Percentiles rank a stretch among this genome's conserved stretches.
phyloP scores from a whole-genome alignment of 2,888 invertebrate species.

The Thalpophila matura region DNA sequence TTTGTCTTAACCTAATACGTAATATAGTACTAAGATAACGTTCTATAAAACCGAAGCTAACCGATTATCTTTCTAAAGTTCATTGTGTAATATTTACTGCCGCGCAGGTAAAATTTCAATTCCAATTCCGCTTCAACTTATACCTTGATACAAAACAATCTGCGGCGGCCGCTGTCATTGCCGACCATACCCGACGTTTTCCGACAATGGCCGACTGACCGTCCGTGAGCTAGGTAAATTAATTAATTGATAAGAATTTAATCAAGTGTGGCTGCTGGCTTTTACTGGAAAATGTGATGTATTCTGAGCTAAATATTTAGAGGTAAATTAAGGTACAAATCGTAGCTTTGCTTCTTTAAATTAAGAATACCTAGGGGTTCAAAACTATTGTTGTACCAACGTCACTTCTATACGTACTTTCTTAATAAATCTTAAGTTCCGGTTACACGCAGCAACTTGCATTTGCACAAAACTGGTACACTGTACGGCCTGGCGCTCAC shows the following conservation, averaged over 20 bases:
- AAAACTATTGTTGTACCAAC: too few species aligned
- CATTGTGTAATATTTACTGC: too few species aligned
- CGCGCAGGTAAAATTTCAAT: background rate
- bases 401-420: too few species aligned
- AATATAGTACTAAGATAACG: too few species aligned
- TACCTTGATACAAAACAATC: constrained; percentile 2
- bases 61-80: too few species aligned
- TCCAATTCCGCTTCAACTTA: constrained; percentile 4
- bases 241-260: constrained; percentile 62
- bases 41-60: too few species aligned
- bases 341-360: background rate
- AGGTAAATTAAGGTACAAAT: background rate
- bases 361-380: too few species aligned
- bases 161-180: constrained; percentile 40
- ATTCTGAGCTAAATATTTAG: background rate
- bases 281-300: constrained; percentile 9
- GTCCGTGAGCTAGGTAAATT: constrained; percentile 57
- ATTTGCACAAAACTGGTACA: too few species aligned
- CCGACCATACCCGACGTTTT: constrained; percentile 26
- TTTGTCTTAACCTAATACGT: too few species aligned
- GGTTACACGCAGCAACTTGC: too few species aligned
- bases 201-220: constrained; percentile 39
- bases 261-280: constrained; percentile 39
- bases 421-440: too few species aligned
- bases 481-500: too few species aligned